Conservation (phyloP, 2,113 vertebrate species). For the Notechis scutatus region DNA sequence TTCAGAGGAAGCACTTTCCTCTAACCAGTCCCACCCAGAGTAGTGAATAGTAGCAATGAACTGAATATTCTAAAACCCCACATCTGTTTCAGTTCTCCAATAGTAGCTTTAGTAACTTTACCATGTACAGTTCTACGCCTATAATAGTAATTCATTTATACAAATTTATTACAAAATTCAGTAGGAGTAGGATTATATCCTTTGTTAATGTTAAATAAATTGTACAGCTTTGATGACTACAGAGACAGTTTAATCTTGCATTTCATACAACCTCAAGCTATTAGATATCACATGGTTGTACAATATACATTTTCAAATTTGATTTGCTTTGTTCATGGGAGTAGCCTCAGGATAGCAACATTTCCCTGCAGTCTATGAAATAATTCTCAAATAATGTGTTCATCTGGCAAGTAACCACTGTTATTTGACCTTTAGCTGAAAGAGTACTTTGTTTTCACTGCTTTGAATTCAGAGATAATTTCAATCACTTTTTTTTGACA, state of each 20-base stretch:
- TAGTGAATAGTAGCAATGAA: neutral
- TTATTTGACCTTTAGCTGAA: conserved; percentile 46
- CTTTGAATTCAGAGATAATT: conserved; percentile 34
- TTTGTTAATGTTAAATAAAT: conserved; percentile 6
- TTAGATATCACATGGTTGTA: conserved; percentile 14
- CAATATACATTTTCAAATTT: conserved; percentile 25
- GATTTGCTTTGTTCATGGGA: conserved; percentile 28
- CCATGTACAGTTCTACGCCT: conserved; percentile 11
- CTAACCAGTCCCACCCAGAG: accelerated
- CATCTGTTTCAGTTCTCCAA: neutral
- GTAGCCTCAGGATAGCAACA: neutral
- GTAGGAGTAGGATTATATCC: neutral
- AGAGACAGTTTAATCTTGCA: conserved; percentile 11
- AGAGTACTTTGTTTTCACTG: conserved; percentile 30
- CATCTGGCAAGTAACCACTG: conserved; percentile 47
- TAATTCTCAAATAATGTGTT: conserved; percentile 33
- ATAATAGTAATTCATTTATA: neutral
- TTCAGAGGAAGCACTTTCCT: neutral
- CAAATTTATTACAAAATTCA: neutral
- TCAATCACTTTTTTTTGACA: conserved; percentile 25
- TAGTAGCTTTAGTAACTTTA: neutral
- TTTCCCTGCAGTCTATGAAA: conserved; percentile 14
- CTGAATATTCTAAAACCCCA: neutral
- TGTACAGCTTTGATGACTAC: neutral
- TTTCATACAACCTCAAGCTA: conserved; percentile 10